phyloP scores from a whole-genome alignment of 1,140 invertebrate species.

The Teleogryllus occipitalis region DNA sequence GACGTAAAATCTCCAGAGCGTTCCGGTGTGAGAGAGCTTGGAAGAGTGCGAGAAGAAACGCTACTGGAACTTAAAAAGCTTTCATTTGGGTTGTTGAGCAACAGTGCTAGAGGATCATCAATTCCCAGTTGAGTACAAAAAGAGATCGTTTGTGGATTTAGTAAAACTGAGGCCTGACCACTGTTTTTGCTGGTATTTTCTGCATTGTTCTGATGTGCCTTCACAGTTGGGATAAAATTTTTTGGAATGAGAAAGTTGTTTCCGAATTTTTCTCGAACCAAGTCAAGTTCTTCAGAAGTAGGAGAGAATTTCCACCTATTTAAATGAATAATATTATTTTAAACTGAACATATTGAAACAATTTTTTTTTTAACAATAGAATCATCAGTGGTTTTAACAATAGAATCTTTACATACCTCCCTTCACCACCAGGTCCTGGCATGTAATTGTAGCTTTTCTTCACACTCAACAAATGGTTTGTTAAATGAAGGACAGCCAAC shows the following conservation, averaged over 20 bases:
- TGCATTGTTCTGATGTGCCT: conserved; percentile 47
- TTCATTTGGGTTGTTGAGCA: conserved; percentile 34
- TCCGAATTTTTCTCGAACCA: conserved; percentile 55
- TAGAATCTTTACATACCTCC: conserved; percentile 42
- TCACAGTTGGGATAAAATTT: conserved; percentile 68
- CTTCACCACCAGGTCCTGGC: conserved; percentile 61
- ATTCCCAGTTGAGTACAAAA: conserved; percentile 75
- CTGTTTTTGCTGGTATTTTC: neutral
- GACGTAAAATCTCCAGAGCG: conserved; percentile 10
- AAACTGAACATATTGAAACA: conserved; percentile 18
- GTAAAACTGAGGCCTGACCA: conserved; percentile 35
- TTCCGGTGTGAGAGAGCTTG: conserved; percentile 20
- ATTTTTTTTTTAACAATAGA: conserved; percentile 16
- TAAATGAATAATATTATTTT: conserved; percentile 2
- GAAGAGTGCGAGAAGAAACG: conserved; percentile 16
- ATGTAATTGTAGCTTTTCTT: conserved; percentile 62
- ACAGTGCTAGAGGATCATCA: conserved; percentile 59
- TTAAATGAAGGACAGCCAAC: conserved; percentile 77
- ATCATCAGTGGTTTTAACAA: neutral
- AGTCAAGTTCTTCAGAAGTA: conserved; percentile 60
- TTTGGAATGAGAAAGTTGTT: conserved; percentile 58
- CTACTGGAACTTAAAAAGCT: neutral
- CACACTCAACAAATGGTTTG: conserved; percentile 79
- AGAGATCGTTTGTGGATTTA: conserved; percentile 73
- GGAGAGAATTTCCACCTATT: conserved; percentile 66